Evolutionary conservation across 2,888 invertebrate species (phyloP).

Genomic region (Melanotus villosus): DNA sequence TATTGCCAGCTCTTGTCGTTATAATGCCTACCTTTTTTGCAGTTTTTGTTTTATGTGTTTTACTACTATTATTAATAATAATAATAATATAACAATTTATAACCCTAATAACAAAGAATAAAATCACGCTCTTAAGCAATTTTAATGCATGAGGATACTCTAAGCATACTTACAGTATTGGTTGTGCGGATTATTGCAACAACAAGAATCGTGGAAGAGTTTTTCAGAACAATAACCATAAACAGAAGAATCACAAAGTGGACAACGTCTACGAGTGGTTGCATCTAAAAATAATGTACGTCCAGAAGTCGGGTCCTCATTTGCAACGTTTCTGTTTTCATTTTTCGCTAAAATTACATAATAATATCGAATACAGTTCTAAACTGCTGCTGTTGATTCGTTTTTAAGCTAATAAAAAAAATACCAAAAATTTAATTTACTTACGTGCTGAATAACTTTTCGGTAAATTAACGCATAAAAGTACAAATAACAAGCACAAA

Average conservation of each 20-base stretch:
- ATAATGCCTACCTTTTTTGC: no score
- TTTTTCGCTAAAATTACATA: neutral
- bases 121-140: no score
- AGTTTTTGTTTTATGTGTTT: no score
- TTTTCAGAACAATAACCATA: slow-evolving; percentile 84
- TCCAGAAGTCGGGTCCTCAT: neutral
- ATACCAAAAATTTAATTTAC: neutral
- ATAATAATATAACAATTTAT: no score
- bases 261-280: slow-evolving; percentile 68
- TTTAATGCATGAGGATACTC: no score
- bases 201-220: slow-evolving; percentile 83
- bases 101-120: no score
- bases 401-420: neutral
- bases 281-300: slow-evolving; percentile 1
- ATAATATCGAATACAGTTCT: neutral
- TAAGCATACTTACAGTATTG: slow-evolving; percentile 68
- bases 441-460: neutral
- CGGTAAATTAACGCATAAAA: neutral
- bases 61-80: no score
- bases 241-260: slow-evolving; percentile 83
- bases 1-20: no score
- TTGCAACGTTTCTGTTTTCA: neutral
- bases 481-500: neutral
- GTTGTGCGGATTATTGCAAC: slow-evolving; percentile 73
- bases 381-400: neutral